These are phyloP conservation scores for Gnatocerus cornutus DNA, from an alignment of 2,888 invertebrate genomes.

Conservation along the genomic window DNA sequence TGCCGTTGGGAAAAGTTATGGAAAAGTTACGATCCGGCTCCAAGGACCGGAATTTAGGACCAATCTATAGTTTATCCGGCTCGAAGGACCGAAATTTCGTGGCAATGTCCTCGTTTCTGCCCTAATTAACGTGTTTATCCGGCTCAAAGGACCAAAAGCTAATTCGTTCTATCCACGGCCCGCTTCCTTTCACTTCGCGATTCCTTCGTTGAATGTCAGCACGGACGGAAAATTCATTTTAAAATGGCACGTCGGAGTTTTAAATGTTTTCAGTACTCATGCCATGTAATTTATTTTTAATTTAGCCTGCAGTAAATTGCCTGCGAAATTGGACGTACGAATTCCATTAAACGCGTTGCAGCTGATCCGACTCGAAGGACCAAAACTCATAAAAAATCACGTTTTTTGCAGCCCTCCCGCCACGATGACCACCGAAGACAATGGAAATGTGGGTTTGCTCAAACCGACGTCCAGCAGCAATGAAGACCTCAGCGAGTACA, in stretches of 20 bases:
- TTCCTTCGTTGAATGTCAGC: background rate
- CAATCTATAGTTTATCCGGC: too few species aligned
- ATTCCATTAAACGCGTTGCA: background rate
- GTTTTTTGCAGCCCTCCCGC: slow-evolving; percentile 28
- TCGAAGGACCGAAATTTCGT: too few species aligned
- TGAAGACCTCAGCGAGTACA: slow-evolving; percentile 81
- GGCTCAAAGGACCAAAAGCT: background rate
- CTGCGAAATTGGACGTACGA: background rate
- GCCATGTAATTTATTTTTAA: background rate
- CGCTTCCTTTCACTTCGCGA: background rate
- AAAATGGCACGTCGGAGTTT: background rate
- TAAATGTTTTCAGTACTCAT: background rate
- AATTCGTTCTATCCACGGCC: background rate
- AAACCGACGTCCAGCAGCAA: slow-evolving; percentile 74
- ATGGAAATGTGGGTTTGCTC: slow-evolving; percentile 68
- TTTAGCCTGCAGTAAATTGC: background rate
- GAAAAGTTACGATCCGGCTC: too few species aligned
- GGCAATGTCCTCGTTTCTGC: too few species aligned
- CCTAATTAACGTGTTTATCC: background rate
- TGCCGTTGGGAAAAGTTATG: background rate
- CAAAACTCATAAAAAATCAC: background rate
- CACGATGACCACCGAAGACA: slow-evolving; percentile 68
- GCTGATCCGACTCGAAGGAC: background rate
- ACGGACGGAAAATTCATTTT: too few species aligned
- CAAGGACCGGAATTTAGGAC: too few species aligned